phyloP scores from a whole-genome alignment of 2,797 vertebrate species.

The Calcarius lapponicus region DNA sequence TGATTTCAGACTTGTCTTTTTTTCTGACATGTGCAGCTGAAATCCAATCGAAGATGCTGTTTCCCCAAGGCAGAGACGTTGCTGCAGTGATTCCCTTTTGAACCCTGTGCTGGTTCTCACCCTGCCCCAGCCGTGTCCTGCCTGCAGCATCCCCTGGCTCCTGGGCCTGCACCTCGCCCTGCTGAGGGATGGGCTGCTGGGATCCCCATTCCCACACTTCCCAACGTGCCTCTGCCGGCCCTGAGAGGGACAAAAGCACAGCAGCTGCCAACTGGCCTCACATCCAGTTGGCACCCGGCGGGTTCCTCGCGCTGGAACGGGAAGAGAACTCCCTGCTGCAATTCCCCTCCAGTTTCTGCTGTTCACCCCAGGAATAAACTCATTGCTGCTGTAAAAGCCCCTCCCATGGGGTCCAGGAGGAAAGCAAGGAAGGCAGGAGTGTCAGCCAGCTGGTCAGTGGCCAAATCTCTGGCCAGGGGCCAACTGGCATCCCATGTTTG shows the following conservation, averaged over 20 bases:
- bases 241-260: constrained; percentile 45
- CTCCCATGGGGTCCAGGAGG: constrained; percentile 46
- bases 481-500: constrained; percentile 47
- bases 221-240: constrained; percentile 29
- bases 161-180: neutral
- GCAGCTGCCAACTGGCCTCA: constrained; percentile 46
- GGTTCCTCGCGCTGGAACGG: constrained; percentile 54
- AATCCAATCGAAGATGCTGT: constrained; percentile 37
- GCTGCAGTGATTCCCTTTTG: constrained; percentile 41
- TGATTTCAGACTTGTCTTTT: constrained; percentile 45
- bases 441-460: constrained; percentile 64
- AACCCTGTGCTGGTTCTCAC: constrained; percentile 29
- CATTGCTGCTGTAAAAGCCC: constrained; percentile 60
- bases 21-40: constrained; percentile 52
- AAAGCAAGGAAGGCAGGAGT: constrained; percentile 34
- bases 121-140: neutral
- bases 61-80: constrained; percentile 46
- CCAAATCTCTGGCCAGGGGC: constrained; percentile 40
- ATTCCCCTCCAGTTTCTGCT: constrained; percentile 64
- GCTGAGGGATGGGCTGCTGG: neutral
- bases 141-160: neutral
- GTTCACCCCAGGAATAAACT: constrained; percentile 72
- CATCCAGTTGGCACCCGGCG: constrained; percentile 57
- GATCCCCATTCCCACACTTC: neutral
- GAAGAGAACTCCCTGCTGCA: constrained; percentile 64